phyloP scores from a whole-genome alignment of 2,888 invertebrate genomes.

The Eulithis testata region DNA sequence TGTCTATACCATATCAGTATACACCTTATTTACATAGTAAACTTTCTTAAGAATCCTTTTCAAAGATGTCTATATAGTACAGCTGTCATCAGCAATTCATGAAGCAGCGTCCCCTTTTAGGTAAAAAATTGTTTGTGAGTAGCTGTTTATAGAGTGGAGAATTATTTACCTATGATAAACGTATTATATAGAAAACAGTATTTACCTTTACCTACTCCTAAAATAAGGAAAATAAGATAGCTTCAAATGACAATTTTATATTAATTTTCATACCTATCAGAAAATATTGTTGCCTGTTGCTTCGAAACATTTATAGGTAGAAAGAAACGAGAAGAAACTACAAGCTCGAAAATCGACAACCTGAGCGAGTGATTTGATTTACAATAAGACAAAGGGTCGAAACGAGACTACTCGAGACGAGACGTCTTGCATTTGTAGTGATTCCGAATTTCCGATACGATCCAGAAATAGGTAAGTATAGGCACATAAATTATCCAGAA shows the following conservation, averaged over 20 bases:
- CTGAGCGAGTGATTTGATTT: conserved; percentile 56
- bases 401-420: conserved; percentile 36
- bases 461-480: conserved; percentile 68
- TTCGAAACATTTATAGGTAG: too few species aligned
- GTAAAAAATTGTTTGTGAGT: conserved; percentile 47
- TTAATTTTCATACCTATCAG: too few species aligned
- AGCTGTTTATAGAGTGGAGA: conserved; percentile 54
- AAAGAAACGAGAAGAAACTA: not conserved
- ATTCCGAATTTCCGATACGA: conserved; percentile 76
- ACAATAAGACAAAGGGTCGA: conserved; percentile 54
- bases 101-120: conserved; percentile 55
- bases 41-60: conserved; percentile 50
- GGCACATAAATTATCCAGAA: conserved; percentile 53
- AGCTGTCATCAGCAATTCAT: conserved; percentile 75
- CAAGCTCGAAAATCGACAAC: conserved; percentile 26
- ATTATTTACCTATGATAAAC: conserved; percentile 55
- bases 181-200: conserved; percentile 43
- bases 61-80: conserved; percentile 60
- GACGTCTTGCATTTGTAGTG: conserved; percentile 62
- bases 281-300: too few species aligned
- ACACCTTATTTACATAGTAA: not conserved
- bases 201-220: not conserved
- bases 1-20: not conserved
- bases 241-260: too few species aligned
- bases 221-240: too few species aligned